These are phyloP conservation scores for Himalopsyche japonica DNA, from an alignment of 2,888 invertebrate genomes.

Conservation along the genomic window DNA sequence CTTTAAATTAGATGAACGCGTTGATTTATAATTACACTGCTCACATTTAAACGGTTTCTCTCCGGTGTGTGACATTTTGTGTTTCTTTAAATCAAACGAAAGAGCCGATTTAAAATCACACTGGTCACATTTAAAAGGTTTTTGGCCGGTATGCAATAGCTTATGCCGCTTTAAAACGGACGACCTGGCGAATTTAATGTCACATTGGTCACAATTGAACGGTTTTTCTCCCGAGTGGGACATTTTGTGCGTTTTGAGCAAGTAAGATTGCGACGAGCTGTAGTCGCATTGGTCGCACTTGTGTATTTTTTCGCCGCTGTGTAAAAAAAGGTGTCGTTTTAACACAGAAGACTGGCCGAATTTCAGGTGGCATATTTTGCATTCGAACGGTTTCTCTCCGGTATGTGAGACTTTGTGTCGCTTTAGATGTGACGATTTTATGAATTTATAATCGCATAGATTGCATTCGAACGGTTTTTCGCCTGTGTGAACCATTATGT, in stretches of 20 bases:
- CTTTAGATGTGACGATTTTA: too few species aligned
- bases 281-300: slow-evolving; percentile 50
- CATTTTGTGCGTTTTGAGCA: slow-evolving; percentile 56
- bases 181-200: background rate
- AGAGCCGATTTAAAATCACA: background rate
- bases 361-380: background rate
- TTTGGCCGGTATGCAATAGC: background rate
- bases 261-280: slow-evolving; percentile 57
- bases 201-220: background rate
- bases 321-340: slow-evolving; percentile 51
- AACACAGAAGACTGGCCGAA: too few species aligned
- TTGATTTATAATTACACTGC: slow-evolving; percentile 51
- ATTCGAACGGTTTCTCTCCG: background rate
- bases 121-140: background rate
- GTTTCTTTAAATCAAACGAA: slow-evolving; percentile 49
- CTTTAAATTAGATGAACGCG: slow-evolving; percentile 57
- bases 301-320: slow-evolving; percentile 58
- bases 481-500: too few species aligned
- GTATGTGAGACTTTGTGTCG: background rate
- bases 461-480: too few species aligned
- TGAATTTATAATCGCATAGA: too few species aligned
- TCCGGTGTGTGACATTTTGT: slow-evolving; percentile 56
- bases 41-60: slow-evolving; percentile 55
- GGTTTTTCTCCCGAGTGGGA: slow-evolving; percentile 6
- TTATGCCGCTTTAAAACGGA: background rate